phyloP scores from a whole-genome alignment of 2,113 vertebrate species.

The Cariama cristata region DNA sequence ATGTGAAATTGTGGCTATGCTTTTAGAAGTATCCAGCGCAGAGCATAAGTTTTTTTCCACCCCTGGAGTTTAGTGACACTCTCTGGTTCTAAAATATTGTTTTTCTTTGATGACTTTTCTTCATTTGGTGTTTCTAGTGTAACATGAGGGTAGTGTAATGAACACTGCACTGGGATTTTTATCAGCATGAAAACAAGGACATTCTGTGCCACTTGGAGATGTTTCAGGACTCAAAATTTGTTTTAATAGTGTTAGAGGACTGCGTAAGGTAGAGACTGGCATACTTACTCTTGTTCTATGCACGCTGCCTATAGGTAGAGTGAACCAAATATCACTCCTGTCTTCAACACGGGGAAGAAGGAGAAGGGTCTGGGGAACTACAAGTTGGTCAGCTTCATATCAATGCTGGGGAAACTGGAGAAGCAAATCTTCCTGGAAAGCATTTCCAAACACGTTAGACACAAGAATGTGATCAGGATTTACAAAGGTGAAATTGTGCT shows the following conservation, averaged over 20 bases:
- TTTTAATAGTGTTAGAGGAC: not conserved
- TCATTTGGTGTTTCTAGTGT: not conserved
- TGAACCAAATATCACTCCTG: not conserved
- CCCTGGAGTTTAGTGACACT: not conserved
- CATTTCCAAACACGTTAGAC: not conserved
- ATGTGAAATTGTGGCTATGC: not conserved
- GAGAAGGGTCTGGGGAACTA: not conserved
- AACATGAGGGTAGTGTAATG: not conserved
- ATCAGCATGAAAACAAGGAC: not conserved
- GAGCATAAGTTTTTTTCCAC: not conserved
- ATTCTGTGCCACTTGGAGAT: not conserved
- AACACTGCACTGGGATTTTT: not conserved
- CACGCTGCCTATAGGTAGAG: not conserved
- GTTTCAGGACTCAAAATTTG: not conserved
- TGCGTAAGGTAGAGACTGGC: not conserved
- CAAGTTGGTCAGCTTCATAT: not conserved
- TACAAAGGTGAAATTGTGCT: not conserved
- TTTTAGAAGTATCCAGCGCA: not conserved
- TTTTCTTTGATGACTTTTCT: not conserved
- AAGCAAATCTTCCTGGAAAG: not conserved
- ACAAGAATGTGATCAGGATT: not conserved
- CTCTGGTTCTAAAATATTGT: not conserved
- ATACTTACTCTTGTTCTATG: not conserved
- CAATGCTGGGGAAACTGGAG: not conserved
- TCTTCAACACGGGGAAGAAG: not conserved